These are phyloP conservation scores for Ametastegia equiseti DNA, from an alignment of 2,888 invertebrate species.

Conservation along the genomic window DNA sequence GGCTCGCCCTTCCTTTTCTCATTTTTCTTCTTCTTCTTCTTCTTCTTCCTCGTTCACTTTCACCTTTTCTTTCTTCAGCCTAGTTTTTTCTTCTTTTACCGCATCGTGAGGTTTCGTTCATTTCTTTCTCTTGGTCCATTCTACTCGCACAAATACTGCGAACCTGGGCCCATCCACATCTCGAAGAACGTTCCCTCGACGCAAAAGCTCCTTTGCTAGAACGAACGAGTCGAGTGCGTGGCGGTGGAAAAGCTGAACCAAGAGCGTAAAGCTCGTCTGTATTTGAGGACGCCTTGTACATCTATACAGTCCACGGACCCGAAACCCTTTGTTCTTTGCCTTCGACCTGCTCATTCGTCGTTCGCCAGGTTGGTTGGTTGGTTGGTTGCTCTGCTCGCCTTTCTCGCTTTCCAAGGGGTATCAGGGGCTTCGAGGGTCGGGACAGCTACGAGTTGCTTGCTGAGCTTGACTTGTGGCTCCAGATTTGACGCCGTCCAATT, in stretches of 20 bases:
- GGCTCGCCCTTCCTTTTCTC: background rate
- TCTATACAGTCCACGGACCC: background rate
- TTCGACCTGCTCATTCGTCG: slow-evolving; percentile 10
- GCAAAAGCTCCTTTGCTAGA: slow-evolving; percentile 34
- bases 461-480: slow-evolving; percentile 19
- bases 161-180: background rate
- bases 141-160: background rate
- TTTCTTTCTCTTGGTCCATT: background rate
- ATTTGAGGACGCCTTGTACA: slow-evolving; percentile 20
- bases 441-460: background rate
- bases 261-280: slow-evolving; percentile 38
- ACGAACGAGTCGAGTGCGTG: slow-evolving; percentile 44
- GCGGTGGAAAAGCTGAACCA: slow-evolving; percentile 40
- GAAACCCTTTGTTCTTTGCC: slow-evolving; percentile 39
- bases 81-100: background rate
- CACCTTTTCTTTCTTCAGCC: background rate
- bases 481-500: slow-evolving; percentile 36
- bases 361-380: background rate
- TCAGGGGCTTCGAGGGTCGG: slow-evolving; percentile 34
- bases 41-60: slow-evolving; percentile 32
- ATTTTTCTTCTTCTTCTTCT: slow-evolving; percentile 34
- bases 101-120: background rate
- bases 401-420: slow-evolving; percentile 26
- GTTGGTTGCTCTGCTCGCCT: slow-evolving; percentile 17
- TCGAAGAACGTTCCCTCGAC: slow-evolving; percentile 39